A percentile compares a stretch with the other conserved stretches of the same genome.
Conservation (phyloP, 1,140 invertebrate species). For the Megalonaias nervosa region DNA sequence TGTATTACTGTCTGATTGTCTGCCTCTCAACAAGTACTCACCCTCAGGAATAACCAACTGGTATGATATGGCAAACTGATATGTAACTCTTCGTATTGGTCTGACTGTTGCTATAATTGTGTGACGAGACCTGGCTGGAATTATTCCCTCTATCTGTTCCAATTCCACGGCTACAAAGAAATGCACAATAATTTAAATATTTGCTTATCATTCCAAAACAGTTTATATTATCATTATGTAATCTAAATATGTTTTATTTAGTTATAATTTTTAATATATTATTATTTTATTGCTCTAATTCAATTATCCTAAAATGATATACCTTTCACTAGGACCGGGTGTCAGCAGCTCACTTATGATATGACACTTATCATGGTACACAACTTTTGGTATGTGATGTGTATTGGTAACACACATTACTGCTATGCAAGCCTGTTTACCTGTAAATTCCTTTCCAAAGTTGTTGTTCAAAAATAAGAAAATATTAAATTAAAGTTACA, state of each 20-base stretch:
- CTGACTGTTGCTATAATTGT: constrained; percentile 59
- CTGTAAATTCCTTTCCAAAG: no score
- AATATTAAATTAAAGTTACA: no score
- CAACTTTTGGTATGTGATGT: no score
- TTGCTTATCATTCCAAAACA: background rate
- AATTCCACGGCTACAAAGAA: constrained; percentile 59
- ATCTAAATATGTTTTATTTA: background rate
- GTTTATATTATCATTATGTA: background rate
- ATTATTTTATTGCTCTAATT: no score
- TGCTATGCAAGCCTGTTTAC: no score
- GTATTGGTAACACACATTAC: no score
- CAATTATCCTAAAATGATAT: no score
- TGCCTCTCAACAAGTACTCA: constrained; percentile 15
- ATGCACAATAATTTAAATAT: constrained; percentile 5
- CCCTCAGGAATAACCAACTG: constrained; percentile 66
- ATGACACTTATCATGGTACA: no score
- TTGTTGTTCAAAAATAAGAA: no score
- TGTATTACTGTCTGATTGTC: no score
- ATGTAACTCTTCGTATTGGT: constrained; percentile 60
- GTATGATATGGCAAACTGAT: constrained; percentile 69
- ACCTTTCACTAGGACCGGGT: no score
- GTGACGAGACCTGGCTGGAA: constrained; percentile 65
- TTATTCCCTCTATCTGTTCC: constrained; percentile 57
- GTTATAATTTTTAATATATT: background rate
- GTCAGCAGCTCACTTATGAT: no score